These are phyloP conservation scores for Rugalucina vietnamica DNA, from an alignment of 2,888 invertebrate species.

Conservation along the genomic window DNA sequence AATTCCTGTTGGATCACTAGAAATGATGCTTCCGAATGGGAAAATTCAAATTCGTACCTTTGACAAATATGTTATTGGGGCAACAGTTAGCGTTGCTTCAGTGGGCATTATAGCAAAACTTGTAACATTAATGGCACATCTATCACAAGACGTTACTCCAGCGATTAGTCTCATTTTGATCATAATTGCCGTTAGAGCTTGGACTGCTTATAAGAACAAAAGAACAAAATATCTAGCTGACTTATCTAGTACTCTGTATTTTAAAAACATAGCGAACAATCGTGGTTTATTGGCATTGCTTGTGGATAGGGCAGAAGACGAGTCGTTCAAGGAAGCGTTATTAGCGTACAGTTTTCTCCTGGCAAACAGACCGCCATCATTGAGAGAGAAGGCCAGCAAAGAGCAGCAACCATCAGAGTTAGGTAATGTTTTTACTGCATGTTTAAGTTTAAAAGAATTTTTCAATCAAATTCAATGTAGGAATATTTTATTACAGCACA, in stretches of 20 bases:
- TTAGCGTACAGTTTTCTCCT: slow-evolving; percentile 80
- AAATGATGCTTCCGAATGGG: slow-evolving; percentile 81
- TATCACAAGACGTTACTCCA: slow-evolving; percentile 76
- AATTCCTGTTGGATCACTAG: slow-evolving; percentile 78
- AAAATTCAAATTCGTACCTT: slow-evolving; percentile 74
- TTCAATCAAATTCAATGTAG: too few species aligned
- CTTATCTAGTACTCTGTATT: slow-evolving; percentile 79
- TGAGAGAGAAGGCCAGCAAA: slow-evolving; percentile 35
- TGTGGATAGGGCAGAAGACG: slow-evolving; percentile 82
- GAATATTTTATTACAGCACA: too few species aligned
- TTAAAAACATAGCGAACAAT: slow-evolving; percentile 83
- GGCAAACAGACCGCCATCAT: slow-evolving; percentile 70
- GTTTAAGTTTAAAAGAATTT: background rate
- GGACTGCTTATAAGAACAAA: slow-evolving; percentile 77
- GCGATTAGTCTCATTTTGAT: slow-evolving; percentile 73
- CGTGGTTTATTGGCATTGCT: slow-evolving; percentile 80
- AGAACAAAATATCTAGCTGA: slow-evolving; percentile 78
- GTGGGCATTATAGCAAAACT: slow-evolving; percentile 77
- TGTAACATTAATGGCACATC: slow-evolving; percentile 73
- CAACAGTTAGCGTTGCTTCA: slow-evolving; percentile 67
- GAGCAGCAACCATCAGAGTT: slow-evolving; percentile 56
- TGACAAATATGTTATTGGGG: slow-evolving; percentile 75
- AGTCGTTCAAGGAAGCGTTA: slow-evolving; percentile 82
- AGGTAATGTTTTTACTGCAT: slow-evolving; percentile 26
- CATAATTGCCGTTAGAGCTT: slow-evolving; percentile 68